Evolutionary conservation across 2,113 vertebrate genomes (phyloP).

Genomic region (Chloroceryle aenea): DNA sequence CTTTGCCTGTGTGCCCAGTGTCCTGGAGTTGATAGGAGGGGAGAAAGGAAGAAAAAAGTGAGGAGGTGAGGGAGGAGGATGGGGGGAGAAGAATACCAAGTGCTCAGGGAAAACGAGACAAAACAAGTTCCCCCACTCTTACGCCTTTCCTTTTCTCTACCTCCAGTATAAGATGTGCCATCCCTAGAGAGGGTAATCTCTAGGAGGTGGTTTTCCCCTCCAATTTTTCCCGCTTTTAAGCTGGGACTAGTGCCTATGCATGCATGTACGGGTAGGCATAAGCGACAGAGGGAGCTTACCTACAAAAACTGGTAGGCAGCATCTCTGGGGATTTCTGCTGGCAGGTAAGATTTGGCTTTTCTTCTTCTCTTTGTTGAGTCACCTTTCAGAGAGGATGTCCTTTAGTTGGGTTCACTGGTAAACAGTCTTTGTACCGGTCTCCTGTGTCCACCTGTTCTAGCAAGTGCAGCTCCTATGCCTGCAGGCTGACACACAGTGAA

Average conservation of each 20-base stretch:
- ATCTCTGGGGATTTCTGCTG: slow-evolving; percentile 3
- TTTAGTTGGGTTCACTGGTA: neutral
- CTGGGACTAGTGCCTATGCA: neutral
- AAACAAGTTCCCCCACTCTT: neutral
- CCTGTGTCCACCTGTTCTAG: neutral
- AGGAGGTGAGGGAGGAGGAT: slow-evolving; percentile 27
- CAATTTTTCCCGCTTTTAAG: neutral
- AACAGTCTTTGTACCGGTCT: neutral
- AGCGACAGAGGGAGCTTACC: neutral
- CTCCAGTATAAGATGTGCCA: neutral
- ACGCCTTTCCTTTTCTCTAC: neutral
- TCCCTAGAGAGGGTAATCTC: neutral
- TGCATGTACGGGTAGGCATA: neutral
- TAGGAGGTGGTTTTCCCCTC: neutral
- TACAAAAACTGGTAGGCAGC: neutral
- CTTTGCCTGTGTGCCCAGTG: slow-evolving; percentile 37
- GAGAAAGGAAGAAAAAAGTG: slow-evolving; percentile 38
- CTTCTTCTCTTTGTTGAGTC: neutral
- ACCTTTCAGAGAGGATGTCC: neutral
- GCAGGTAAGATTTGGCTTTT: slow-evolving; percentile 61
- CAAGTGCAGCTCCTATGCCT: neutral
- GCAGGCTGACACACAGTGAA: neutral
- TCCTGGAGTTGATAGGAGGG: slow-evolving; percentile 52
- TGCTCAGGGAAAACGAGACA: neutral
- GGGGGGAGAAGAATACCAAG: neutral